phyloP scores from a whole-genome alignment of 1,140 invertebrate genomes.

The Brachionus koreanus region DNA sequence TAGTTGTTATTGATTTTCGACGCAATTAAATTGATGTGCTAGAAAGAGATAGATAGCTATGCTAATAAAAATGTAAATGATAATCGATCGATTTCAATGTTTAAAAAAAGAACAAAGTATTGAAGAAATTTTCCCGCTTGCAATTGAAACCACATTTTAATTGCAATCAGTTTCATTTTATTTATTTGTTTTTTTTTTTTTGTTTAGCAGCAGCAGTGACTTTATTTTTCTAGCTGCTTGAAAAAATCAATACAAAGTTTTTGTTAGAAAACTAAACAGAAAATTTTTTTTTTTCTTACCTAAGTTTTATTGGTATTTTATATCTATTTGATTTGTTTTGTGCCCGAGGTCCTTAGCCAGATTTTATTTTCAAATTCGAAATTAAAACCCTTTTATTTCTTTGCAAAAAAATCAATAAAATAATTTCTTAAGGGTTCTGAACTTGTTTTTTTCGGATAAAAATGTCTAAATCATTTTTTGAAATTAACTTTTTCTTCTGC shows the following conservation, averaged over 20 bases:
- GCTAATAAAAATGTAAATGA: background rate
- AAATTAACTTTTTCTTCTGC: background rate
- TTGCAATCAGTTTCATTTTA: background rate
- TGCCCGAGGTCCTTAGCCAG: background rate
- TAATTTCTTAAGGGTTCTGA: background rate
- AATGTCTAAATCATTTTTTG: background rate
- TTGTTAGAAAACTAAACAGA: background rate
- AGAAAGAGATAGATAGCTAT: background rate
- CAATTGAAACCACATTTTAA: background rate
- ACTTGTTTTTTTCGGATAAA: constrained; percentile 1
- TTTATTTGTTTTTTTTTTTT: background rate
- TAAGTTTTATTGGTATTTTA: background rate
- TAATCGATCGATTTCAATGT: constrained; percentile 1
- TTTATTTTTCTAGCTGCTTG: background rate
- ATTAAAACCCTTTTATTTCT: background rate
- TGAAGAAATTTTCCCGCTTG: background rate
- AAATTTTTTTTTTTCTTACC: background rate
- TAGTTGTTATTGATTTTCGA: background rate
- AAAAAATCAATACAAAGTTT: background rate
- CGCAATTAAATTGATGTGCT: background rate
- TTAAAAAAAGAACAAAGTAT: background rate
- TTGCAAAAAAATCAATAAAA: background rate
- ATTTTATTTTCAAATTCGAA: background rate
- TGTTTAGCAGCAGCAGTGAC: background rate
- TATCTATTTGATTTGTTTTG: background rate